phyloP scores from a whole-genome alignment of 2,797 vertebrate genomes.

The Hafferia zeledoni region DNA sequence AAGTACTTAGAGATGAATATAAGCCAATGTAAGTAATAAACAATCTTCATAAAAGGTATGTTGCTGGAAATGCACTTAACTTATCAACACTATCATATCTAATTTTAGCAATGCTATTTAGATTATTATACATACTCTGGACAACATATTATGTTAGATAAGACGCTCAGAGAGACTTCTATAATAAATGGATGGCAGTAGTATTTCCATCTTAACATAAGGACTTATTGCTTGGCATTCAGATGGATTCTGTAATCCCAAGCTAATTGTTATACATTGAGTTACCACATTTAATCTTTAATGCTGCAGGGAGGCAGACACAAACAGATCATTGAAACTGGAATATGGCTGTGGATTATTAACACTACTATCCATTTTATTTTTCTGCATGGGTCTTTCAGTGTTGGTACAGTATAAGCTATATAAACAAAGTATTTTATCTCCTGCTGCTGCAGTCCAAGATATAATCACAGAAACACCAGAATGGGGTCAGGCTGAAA shows the following conservation, averaged over 20 bases:
- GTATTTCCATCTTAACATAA: slow-evolving; percentile 33
- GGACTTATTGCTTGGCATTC: slow-evolving; percentile 39
- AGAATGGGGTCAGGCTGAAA: rapidly evolving
- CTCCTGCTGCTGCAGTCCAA: background rate
- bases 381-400: background rate
- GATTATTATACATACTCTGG: slow-evolving; percentile 32
- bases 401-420: background rate
- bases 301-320: slow-evolving; percentile 27
- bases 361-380: slow-evolving; percentile 8
- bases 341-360: slow-evolving; percentile 18
- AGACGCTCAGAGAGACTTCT: slow-evolving; percentile 39
- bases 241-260: slow-evolving; percentile 46
- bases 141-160: slow-evolving; percentile 28
- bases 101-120: slow-evolving; percentile 44
- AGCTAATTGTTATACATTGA: slow-evolving; percentile 53
- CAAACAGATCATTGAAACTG: slow-evolving; percentile 40
- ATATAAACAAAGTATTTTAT: background rate
- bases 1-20: slow-evolving; percentile 40
- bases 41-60: slow-evolving; percentile 42
- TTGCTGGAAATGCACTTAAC: slow-evolving; percentile 45
- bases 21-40: slow-evolving; percentile 35
- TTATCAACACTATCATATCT: slow-evolving; percentile 40
- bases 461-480: rapidly evolving
- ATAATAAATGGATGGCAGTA: slow-evolving; percentile 18
- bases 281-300: slow-evolving; percentile 54